A percentile compares a stretch with the other conserved stretches of the same genome.
phyloP scores from a whole-genome alignment of 2,888 invertebrate species.

The Stramonita haemastoma region DNA sequence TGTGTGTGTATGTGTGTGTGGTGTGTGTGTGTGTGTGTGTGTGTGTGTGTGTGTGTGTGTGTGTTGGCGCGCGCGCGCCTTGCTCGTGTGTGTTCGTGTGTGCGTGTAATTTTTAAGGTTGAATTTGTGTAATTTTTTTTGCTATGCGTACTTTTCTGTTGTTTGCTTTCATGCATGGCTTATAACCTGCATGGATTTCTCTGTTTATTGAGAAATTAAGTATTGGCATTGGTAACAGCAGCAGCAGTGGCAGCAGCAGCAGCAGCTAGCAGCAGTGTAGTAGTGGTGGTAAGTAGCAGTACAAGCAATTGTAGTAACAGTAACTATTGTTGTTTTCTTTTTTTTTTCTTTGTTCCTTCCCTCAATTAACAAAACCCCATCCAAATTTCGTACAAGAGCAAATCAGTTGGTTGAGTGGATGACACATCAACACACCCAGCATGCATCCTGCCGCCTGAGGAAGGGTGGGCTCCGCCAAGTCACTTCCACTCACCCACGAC shows the following conservation, averaged over 20 bases:
- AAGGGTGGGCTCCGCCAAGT: too few relatives aligned
- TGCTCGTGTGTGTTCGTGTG: neutral
- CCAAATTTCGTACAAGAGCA: too few relatives aligned
- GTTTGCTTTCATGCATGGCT: neutral
- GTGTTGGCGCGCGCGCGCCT: neutral
- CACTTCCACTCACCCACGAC: too few relatives aligned
- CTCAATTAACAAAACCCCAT: too few relatives aligned
- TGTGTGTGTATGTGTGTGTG: neutral
- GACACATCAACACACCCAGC: too few relatives aligned
- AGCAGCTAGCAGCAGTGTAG: neutral
- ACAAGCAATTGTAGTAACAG: neutral
- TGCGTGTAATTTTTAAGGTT: neutral
- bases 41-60: conserved; percentile 13
- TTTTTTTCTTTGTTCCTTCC: too few relatives aligned
- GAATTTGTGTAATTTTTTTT: neutral
- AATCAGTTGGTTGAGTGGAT: too few relatives aligned
- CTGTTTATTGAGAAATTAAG: neutral
- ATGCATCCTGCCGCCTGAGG: too few relatives aligned
- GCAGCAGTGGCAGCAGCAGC: too few relatives aligned
- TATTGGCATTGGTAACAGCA: too few relatives aligned
- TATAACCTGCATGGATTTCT: neutral
- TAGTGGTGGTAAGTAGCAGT: neutral
- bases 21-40: conserved; percentile 15
- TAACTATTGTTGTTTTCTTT: neutral
- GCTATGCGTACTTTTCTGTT: too few relatives aligned